Conservation (phyloP, 1,140 invertebrate genomes). For the Brachionus paranguensis region DNA sequence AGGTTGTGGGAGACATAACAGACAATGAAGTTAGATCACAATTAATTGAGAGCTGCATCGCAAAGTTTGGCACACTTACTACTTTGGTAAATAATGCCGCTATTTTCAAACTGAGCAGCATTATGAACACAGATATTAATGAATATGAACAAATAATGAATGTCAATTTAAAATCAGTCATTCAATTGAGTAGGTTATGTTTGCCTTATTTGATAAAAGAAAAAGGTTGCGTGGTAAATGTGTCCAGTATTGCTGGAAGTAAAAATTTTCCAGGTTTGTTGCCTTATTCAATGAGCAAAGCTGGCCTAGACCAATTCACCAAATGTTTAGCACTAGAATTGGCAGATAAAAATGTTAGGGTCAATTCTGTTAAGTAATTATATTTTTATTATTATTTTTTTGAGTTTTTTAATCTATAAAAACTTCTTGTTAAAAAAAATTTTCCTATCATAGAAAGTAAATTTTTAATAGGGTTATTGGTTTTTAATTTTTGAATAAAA, state of each 20-base stretch:
- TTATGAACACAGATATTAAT: slow-evolving; percentile 73
- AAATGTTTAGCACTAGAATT: slow-evolving; percentile 65
- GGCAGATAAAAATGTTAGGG: slow-evolving; percentile 66
- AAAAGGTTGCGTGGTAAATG: slow-evolving; percentile 44
- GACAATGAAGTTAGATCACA: slow-evolving; percentile 69
- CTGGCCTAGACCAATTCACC: slow-evolving; percentile 81
- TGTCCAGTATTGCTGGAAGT: slow-evolving; percentile 34
- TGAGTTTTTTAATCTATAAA: neutral
- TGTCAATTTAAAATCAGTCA: slow-evolving; percentile 66
- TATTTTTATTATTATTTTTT: neutral
- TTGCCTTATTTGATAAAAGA: slow-evolving; percentile 43
- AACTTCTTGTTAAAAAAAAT: no score
- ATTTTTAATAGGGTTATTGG: no score
- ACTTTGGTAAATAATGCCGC: slow-evolving; percentile 74
- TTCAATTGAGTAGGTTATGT: slow-evolving; percentile 42
- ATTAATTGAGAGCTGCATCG: slow-evolving; percentile 63
- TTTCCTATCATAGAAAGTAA: no score
- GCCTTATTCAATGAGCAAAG: slow-evolving; percentile 80
- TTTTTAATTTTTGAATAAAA: no score
- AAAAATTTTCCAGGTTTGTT: slow-evolving; percentile 55
- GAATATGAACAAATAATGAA: slow-evolving; percentile 78
- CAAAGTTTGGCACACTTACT: neutral
- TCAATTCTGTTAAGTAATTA: slow-evolving; percentile 63
- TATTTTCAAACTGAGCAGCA: slow-evolving; percentile 69
- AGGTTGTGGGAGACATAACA: slow-evolving; percentile 61